A percentile compares a stretch with the other conserved stretches of the same genome.
Conservation (phyloP, 2,113 vertebrate genomes). For the Laticauda laticaudata region DNA sequence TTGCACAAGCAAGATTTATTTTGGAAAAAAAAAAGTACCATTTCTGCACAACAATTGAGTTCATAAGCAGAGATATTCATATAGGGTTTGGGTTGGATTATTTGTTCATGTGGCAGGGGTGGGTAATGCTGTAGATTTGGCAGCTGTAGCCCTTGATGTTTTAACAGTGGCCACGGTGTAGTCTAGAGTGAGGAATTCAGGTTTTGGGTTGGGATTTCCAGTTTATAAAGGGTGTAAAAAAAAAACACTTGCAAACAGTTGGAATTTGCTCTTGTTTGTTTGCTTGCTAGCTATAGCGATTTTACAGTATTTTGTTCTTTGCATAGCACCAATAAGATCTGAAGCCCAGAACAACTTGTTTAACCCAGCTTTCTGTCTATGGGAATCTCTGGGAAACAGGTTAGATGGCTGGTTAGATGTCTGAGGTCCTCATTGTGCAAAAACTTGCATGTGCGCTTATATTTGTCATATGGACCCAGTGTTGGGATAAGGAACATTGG, state of each 20-base stretch:
- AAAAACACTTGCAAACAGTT: background rate
- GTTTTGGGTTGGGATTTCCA: slow-evolving; percentile 9
- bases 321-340: slow-evolving; percentile 3
- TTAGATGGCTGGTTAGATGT: background rate
- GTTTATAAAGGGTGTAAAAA: background rate
- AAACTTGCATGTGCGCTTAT: background rate
- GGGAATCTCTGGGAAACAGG: background rate
- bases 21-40: background rate
- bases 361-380: background rate
- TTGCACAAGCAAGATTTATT: slow-evolving; percentile 45
- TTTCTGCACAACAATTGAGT: fast-evolving
- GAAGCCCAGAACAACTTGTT: background rate
- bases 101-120: fast-evolving
- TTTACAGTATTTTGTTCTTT: background rate
- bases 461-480: slow-evolving; percentile 13
- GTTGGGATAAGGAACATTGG: background rate
- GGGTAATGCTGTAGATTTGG: fast-evolving
- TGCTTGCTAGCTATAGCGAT: slow-evolving; percentile 19
- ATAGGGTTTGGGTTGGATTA: background rate
- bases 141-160: background rate
- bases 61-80: background rate
- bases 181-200: background rate
- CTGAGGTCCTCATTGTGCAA: background rate
- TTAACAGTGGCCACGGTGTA: background rate
- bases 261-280: slow-evolving; percentile 7